Evolutionary conservation across 2,797 vertebrate species (phyloP).

Genomic region (Pogoniulus pusillus): DNA sequence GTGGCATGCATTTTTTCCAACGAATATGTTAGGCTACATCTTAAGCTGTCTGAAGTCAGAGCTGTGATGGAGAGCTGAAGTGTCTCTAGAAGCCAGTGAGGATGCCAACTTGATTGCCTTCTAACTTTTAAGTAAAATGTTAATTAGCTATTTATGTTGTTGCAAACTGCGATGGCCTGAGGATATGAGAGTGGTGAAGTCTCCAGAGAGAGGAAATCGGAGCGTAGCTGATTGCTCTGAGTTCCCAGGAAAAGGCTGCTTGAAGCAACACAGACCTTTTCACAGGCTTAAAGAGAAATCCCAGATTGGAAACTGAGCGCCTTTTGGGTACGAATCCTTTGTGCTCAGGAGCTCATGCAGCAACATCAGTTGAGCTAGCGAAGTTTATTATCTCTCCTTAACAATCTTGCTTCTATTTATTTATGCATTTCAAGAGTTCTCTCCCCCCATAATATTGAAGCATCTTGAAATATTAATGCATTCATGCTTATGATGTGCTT

Average conservation of each 20-base stretch:
- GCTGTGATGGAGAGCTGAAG: not conserved
- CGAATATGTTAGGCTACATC: not conserved
- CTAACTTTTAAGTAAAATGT: slow-evolving; percentile 61
- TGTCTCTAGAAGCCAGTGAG: slow-evolving; percentile 6
- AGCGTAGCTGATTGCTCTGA: not conserved
- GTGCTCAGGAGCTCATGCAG: not conserved
- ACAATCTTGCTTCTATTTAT: slow-evolving; percentile 21
- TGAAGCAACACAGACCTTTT: not conserved
- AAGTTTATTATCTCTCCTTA: not conserved
- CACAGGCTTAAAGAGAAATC: slow-evolving; percentile 5
- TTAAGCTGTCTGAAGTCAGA: not conserved
- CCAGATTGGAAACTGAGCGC: not conserved
- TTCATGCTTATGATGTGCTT: not conserved
- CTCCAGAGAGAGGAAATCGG: slow-evolving; percentile 3
- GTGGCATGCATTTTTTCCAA: not conserved
- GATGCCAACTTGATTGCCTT: slow-evolving; percentile 3
- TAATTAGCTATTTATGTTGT: slow-evolving; percentile 59
- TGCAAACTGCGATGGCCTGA: slow-evolving; percentile 37
- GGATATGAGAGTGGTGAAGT: slow-evolving; percentile 10
- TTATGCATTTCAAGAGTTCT: not conserved
- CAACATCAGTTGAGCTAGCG: not conserved
- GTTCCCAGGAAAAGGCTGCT: slow-evolving; percentile 16
- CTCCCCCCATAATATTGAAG: not conserved
- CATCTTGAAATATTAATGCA: not conserved
- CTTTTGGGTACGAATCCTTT: not conserved